Conservation (phyloP, 2,113 vertebrate species). For the Tinamus guttatus region DNA sequence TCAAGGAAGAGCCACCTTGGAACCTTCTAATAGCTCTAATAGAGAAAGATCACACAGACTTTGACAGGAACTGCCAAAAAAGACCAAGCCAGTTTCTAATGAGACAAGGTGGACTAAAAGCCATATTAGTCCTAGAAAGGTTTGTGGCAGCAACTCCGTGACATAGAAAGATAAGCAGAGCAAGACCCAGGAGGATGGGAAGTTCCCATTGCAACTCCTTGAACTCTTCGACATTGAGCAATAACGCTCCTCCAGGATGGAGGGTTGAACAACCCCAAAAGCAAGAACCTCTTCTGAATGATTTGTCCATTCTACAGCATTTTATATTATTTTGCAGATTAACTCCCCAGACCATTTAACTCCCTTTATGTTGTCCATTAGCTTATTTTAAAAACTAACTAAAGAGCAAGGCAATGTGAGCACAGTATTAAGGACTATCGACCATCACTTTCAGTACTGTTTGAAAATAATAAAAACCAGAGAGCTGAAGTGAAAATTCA, state of each 20-base stretch:
- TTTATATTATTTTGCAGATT: background rate
- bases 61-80: background rate
- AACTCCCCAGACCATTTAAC: background rate
- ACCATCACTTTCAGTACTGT: slow-evolving; percentile 28
- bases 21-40: background rate
- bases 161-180: background rate
- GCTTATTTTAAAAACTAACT: background rate
- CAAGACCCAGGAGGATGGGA: background rate
- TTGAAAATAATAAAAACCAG: slow-evolving; percentile 64
- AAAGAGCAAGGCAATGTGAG: background rate
- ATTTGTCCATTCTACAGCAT: background rate
- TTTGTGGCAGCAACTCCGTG: background rate
- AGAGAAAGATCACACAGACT: background rate
- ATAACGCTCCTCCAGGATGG: background rate
- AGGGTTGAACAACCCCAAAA: background rate
- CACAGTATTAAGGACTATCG: background rate
- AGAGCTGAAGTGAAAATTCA: slow-evolving; percentile 66
- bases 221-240: background rate
- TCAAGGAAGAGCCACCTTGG: background rate
- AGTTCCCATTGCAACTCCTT: background rate
- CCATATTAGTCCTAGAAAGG: background rate
- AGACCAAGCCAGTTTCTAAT: background rate
- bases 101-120: background rate
- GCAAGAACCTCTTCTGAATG: background rate
- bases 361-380: background rate